These are phyloP conservation scores for Diplolepis rosae DNA, from an alignment of 2,888 invertebrate species.

Conservation along the genomic window DNA sequence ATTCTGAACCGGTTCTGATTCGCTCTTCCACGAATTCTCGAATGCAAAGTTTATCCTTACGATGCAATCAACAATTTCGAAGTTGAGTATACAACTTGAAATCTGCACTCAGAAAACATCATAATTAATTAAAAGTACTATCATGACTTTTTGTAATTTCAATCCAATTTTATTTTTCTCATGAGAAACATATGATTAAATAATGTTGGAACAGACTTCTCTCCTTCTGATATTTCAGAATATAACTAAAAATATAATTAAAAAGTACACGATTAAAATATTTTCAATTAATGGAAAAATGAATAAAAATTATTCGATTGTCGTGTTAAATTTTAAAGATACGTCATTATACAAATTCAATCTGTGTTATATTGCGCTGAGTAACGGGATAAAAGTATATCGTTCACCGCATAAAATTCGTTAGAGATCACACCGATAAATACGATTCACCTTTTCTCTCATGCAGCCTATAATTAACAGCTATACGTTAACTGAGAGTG, in stretches of 20 bases:
- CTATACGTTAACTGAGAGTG: conserved; percentile 54
- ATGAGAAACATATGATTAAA: neutral
- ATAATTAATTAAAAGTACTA: conserved; percentile 16
- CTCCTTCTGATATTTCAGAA: conserved; percentile 23
- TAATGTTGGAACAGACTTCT: neutral
- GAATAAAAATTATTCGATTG: conserved; percentile 18
- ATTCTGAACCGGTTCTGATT: conserved; percentile 42
- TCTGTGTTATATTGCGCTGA: conserved; percentile 1
- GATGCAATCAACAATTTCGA: conserved; percentile 4
- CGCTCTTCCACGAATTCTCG: neutral
- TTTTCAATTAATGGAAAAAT: neutral
- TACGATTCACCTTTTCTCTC: conserved; percentile 47
- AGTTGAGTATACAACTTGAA: conserved; percentile 5
- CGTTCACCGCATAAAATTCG: conserved; percentile 32
- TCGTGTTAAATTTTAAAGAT: neutral
- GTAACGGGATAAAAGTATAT: conserved; percentile 10
- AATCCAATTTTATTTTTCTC: neutral
- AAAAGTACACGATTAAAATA: too few relatives aligned
- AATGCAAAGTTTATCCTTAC: neutral
- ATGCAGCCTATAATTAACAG: conserved; percentile 55
- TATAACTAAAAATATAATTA: too few relatives aligned
- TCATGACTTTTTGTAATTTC: neutral
- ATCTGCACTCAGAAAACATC: conserved; percentile 15
- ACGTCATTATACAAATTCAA: conserved; percentile 4
- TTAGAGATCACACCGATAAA: conserved; percentile 35